Conservation (phyloP, 2,113 vertebrate genomes). For the Junco hyemalis region DNA sequence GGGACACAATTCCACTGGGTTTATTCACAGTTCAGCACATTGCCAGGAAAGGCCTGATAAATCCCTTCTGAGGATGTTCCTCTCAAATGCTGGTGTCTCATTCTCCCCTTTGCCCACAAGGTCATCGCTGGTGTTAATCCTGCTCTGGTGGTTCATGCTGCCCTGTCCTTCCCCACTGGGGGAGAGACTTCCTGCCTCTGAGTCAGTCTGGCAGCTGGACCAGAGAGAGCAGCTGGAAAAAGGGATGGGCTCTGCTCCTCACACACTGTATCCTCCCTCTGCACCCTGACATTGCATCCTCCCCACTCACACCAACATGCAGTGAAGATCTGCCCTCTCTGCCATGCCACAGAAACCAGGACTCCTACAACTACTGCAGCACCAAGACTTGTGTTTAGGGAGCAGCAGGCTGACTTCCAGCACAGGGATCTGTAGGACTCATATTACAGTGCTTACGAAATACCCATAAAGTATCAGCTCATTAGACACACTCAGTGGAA, state of each 20-base stretch:
- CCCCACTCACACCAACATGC: accelerated
- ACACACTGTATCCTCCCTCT: accelerated
- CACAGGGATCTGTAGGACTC: background rate
- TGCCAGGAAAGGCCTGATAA: background rate
- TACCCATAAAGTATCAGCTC: conserved; percentile 30
- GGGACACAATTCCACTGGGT: background rate
- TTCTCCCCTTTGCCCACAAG: background rate
- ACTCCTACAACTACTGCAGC: background rate
- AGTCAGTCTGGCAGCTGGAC: background rate
- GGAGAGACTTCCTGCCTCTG: conserved; percentile 1
- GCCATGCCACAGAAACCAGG: background rate
- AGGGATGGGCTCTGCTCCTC: background rate
- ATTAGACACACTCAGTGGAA: background rate
- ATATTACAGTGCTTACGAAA: conserved; percentile 27
- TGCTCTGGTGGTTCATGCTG: background rate
- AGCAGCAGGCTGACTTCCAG: background rate
- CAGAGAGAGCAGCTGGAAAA: background rate
- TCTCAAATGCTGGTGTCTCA: background rate
- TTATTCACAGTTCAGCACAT: background rate
- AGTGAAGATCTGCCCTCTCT: background rate
- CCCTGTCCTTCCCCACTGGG: background rate
- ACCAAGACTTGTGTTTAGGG: background rate
- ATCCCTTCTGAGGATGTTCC: background rate
- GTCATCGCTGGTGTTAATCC: background rate
- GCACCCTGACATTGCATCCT: background rate